These are phyloP conservation scores for Gambusia holbrooki DNA, from an alignment of 2,113 vertebrate species.

Conservation along the genomic window DNA sequence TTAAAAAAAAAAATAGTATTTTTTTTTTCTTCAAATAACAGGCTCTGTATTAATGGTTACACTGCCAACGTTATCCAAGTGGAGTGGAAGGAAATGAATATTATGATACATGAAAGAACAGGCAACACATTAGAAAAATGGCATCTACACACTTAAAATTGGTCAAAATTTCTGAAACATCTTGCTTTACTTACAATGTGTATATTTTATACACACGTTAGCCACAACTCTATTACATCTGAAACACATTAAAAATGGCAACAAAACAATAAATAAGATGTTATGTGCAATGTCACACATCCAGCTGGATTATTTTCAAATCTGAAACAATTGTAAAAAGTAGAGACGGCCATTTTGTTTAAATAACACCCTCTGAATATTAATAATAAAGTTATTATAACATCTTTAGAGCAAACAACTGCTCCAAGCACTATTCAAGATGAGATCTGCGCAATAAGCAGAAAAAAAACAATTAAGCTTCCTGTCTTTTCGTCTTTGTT, in stretches of 20 bases:
- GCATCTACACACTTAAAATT: slow-evolving; percentile 71
- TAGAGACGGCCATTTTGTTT: slow-evolving; percentile 38
- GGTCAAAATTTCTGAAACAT: slow-evolving; percentile 58
- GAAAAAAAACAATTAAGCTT: slow-evolving; percentile 43
- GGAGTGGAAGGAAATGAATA: slow-evolving; percentile 61
- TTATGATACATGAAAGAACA: slow-evolving; percentile 68
- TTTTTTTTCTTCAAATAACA: slow-evolving; percentile 65
- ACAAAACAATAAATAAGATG: slow-evolving; percentile 82
- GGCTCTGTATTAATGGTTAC: slow-evolving; percentile 70
- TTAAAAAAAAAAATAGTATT: slow-evolving; percentile 11
- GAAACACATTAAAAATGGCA: slow-evolving; percentile 78
- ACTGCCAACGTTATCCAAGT: slow-evolving; percentile 70
- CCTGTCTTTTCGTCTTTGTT: slow-evolving; percentile 42
- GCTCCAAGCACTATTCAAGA: slow-evolving; percentile 72
- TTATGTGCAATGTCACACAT: slow-evolving; percentile 78
- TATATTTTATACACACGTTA: slow-evolving; percentile 5
- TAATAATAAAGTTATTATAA: slow-evolving; percentile 76
- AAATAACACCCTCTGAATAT: slow-evolving; percentile 72
- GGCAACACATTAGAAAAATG: slow-evolving; percentile 55
- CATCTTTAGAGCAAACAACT: slow-evolving; percentile 77
- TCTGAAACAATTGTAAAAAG: slow-evolving; percentile 68
- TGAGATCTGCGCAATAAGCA: slow-evolving; percentile 75
- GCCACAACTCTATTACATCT: slow-evolving; percentile 57
- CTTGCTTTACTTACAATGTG: slow-evolving; percentile 60
- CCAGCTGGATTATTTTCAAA: slow-evolving; percentile 75